Evolutionary conservation across 2,113 vertebrate species (phyloP).

Genomic region (Nerophis ophidion): DNA sequence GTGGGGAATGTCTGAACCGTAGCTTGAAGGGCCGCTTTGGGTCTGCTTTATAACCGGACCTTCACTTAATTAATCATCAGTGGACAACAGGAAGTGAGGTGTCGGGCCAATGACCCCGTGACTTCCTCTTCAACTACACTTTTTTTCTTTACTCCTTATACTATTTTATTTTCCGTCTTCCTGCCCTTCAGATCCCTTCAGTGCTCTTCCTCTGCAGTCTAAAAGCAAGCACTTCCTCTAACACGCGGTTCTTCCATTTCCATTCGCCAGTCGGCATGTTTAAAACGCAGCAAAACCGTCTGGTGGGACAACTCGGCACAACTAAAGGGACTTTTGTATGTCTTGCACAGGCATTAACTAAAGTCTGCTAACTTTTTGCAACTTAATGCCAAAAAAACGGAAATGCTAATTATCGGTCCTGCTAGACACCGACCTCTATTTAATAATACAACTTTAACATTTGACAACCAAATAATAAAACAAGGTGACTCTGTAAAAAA

Average conservation of each 20-base stretch:
- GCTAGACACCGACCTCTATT: no score
- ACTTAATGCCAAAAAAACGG: no score
- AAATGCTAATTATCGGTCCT: no score
- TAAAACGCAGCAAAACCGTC: background rate
- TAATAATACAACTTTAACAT: no score
- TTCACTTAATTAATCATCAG: slow-evolving; percentile 54
- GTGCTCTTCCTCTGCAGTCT: slow-evolving; percentile 35
- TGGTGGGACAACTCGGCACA: background rate
- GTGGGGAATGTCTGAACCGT: no score
- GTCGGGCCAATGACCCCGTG: slow-evolving; percentile 58
- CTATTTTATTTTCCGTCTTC: slow-evolving; percentile 34
- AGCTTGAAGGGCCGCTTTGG: no score
- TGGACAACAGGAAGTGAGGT: slow-evolving; percentile 72
- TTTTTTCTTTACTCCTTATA: slow-evolving; percentile 36
- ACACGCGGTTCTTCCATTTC: slow-evolving; percentile 20
- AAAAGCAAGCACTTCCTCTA: slow-evolving; percentile 25
- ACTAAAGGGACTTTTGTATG: no score
- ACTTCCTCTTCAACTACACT: slow-evolving; percentile 69
- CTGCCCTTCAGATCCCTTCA: slow-evolving; percentile 28
- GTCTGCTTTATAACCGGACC: background rate
- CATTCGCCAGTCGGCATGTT: background rate
- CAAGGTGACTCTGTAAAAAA: no score
- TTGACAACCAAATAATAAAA: no score
- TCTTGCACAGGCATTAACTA: no score
- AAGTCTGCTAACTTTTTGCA: no score